These are phyloP conservation scores for Neoniphon sammara DNA, from an alignment of 2,797 vertebrate species.

Conservation along the genomic window DNA sequence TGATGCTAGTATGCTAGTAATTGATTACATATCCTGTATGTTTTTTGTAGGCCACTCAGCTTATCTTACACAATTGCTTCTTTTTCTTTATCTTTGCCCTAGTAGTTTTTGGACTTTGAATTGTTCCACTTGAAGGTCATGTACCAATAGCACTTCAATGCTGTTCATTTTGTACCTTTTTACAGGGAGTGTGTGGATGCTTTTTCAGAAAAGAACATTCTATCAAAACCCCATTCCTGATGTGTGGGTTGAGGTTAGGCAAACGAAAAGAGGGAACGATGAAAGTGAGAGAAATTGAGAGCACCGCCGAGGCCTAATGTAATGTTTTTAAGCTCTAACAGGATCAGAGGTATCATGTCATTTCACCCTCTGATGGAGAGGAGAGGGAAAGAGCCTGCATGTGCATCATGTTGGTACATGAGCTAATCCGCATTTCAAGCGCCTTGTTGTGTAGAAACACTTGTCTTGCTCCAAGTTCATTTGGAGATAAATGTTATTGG, in stretches of 20 bases:
- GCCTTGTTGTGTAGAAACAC: conserved; percentile 9
- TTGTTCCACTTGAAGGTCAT: background rate
- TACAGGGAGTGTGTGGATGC: background rate
- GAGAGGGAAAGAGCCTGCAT: conserved; percentile 37
- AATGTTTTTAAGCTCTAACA: conserved; percentile 54
- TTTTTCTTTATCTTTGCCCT: background rate
- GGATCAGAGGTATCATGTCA: conserved; percentile 61
- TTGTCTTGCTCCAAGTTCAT: conserved; percentile 1
- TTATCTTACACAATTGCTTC: background rate
- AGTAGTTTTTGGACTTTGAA: background rate
- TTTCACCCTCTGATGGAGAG: conserved; percentile 62
- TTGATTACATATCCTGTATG: no score
- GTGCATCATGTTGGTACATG: conserved; percentile 33
- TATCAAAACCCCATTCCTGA: background rate
- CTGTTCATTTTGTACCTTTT: background rate
- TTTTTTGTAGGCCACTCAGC: no score
- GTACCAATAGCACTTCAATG: background rate
- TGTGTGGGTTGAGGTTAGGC: conserved; percentile 22
- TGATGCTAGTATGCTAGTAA: no score
- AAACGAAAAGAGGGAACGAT: conserved; percentile 22
- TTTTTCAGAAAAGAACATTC: conserved; percentile 8
- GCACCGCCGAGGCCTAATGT: conserved; percentile 29
- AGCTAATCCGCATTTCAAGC: conserved; percentile 51
- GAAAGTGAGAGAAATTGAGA: conserved; percentile 40
- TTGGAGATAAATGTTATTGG: background rate